These are phyloP conservation scores for Hyposoter dolosus DNA, from an alignment of 2,888 invertebrate genomes.

Conservation along the genomic window DNA sequence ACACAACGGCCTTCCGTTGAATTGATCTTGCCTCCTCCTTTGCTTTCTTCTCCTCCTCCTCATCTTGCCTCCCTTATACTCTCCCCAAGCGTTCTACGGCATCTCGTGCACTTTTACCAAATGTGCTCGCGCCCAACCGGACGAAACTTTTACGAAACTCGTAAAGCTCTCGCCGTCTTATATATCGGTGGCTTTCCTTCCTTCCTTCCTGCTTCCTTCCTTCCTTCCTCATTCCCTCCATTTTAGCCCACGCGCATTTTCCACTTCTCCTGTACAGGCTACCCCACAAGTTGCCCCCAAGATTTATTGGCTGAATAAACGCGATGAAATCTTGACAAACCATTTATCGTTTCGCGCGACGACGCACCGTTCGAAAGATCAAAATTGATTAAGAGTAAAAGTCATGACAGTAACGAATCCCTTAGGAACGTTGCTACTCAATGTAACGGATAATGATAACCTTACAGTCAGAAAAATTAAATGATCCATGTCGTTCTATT, in stretches of 20 bases:
- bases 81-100: conserved; percentile 10
- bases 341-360: neutral
- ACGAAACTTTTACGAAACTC: conserved; percentile 69
- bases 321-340: neutral
- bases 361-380: neutral
- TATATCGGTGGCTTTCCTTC: conserved; percentile 51
- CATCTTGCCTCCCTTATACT: conserved; percentile 21
- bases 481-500: no score
- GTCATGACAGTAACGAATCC: neutral
- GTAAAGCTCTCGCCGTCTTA: conserved; percentile 61
- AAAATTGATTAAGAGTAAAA: neutral
- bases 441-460: neutral
- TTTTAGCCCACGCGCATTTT: conserved; percentile 27
- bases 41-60: conserved; percentile 1
- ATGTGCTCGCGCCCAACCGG: conserved; percentile 58
- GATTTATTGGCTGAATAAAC: neutral
- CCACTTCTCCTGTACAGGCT: neutral
- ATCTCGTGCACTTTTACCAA: conserved; percentile 54
- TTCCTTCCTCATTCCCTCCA: conserved; percentile 19
- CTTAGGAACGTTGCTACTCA: neutral
- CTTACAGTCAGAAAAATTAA: no score
- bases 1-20: conserved; percentile 61
- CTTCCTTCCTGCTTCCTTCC: conserved; percentile 41
- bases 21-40: conserved; percentile 45
- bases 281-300: neutral